A percentile compares a stretch with the other conserved stretches of the same genome.
Evolutionary conservation across 2,113 vertebrate species (phyloP).

Genomic region (Neoarius graeffei): DNA sequence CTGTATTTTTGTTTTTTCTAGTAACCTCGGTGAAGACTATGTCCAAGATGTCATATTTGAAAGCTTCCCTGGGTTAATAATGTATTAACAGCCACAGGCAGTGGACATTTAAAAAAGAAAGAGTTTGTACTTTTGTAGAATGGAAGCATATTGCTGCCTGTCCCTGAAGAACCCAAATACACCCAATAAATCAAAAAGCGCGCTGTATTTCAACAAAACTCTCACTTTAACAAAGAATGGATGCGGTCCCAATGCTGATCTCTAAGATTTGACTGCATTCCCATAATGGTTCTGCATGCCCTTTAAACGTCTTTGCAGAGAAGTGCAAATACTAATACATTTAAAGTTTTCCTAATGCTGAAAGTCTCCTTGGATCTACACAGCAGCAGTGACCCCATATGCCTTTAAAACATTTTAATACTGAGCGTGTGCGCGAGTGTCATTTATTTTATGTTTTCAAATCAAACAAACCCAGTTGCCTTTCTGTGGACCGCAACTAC

Average conservation of each 20-base stretch:
- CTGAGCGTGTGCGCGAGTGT: slow-evolving; percentile 34
- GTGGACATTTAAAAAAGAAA: not conserved
- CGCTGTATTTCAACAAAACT: not conserved
- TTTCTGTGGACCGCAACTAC: slow-evolving; percentile 55
- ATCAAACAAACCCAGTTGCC: slow-evolving; percentile 55
- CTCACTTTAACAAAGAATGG: slow-evolving; percentile 12
- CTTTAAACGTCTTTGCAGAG: not conserved
- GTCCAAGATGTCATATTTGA: not conserved
- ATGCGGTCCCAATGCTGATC: not conserved
- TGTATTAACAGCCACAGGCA: not conserved
- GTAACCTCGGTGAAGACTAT: not conserved
- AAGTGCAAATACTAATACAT: not conserved
- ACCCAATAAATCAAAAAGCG: not conserved
- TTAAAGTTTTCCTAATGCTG: slow-evolving; percentile 4
- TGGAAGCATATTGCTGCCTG: not conserved
- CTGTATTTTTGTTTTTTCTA: not conserved
- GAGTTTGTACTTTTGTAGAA: not conserved
- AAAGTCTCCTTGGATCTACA: slow-evolving; percentile 5
- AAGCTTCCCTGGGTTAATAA: not conserved
- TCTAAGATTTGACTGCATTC: not conserved
- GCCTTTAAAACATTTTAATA: slow-evolving; percentile 35
- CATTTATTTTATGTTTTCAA: slow-evolving; percentile 59
- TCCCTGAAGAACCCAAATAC: not conserved
- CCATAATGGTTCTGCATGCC: slow-evolving; percentile 1
- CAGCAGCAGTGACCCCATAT: slow-evolving; percentile 20